These are phyloP conservation scores for Caenorhabditis sp. DNA, from an alignment of 2,888 invertebrate genomes.

Conservation along the genomic window DNA sequence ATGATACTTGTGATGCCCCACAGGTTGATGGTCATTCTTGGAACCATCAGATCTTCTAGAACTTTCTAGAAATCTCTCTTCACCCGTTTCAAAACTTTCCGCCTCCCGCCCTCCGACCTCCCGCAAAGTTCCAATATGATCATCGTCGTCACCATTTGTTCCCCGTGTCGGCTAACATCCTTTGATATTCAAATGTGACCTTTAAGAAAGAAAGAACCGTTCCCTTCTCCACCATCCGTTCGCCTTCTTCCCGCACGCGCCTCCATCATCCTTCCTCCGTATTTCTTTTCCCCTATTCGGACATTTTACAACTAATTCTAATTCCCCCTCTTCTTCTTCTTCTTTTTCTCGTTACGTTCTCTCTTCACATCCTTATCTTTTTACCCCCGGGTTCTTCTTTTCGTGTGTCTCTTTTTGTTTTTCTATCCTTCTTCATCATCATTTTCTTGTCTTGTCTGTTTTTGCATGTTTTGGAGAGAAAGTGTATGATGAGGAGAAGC, in stretches of 20 bases:
- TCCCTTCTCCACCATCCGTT: conserved; percentile 10
- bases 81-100: not conserved
- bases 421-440: not conserved
- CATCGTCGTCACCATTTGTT: not conserved
- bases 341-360: not conserved
- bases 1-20: no score
- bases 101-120: not conserved
- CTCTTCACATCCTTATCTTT: not conserved
- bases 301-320: conserved; percentile 44
- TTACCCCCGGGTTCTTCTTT: not conserved
- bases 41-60: not conserved
- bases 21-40: not conserved
- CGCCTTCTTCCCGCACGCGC: conserved; percentile 21
- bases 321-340: conserved; percentile 6
- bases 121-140: conserved; percentile 1
- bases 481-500: not conserved
- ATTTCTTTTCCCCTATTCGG: conserved; percentile 4
- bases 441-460: conserved; percentile 12
- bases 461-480: conserved; percentile 1
- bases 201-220: not conserved
- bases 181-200: conserved; percentile 52
- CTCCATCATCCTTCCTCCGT: not conserved
- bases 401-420: conserved; percentile 17
- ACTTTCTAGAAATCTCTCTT: not conserved
- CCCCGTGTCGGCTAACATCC: not conserved